Evolutionary conservation across 2,888 invertebrate species (phyloP).

Genomic region (Phyto melanocephala): DNA sequence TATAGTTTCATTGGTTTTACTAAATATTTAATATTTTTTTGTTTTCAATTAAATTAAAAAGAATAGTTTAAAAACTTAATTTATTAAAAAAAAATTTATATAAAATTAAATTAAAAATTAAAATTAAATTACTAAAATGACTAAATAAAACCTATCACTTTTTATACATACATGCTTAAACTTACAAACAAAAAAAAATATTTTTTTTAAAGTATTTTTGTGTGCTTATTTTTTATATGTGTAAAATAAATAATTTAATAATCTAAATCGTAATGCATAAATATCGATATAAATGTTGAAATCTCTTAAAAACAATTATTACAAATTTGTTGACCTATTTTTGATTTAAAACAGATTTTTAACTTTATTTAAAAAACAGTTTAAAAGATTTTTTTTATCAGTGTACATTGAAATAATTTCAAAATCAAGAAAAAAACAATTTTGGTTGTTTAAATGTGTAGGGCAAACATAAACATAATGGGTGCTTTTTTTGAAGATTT

Average conservation of each 20-base stretch:
- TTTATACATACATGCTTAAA: constrained; percentile 28
- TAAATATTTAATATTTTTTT: constrained; percentile 30
- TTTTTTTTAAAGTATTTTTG: not conserved
- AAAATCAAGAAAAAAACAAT: constrained; percentile 14
- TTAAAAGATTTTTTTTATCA: not conserved
- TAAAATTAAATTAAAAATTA: not conserved
- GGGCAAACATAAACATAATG: no score
- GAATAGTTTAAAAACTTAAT: not conserved
- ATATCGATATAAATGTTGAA: constrained; percentile 14
- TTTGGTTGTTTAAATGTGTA: not conserved
- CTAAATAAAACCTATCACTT: constrained; percentile 57
- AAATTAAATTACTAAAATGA: constrained; percentile 38
- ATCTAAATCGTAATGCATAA: not conserved
- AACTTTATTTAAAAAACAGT: no score
- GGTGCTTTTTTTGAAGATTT: no score
- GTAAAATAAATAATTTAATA: constrained; percentile 51
- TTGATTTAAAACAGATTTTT: not conserved
- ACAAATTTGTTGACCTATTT: not conserved
- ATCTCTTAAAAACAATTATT: constrained; percentile 31
- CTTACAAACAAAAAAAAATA: constrained; percentile 12
- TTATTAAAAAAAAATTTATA: not conserved
- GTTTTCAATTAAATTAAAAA: no score
- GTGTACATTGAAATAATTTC: not conserved
- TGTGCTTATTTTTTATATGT: not conserved
- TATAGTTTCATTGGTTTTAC: constrained; percentile 30